These are phyloP conservation scores for Poecilia velifera DNA, from an alignment of 2,797 vertebrate genomes.

Conservation along the genomic window DNA sequence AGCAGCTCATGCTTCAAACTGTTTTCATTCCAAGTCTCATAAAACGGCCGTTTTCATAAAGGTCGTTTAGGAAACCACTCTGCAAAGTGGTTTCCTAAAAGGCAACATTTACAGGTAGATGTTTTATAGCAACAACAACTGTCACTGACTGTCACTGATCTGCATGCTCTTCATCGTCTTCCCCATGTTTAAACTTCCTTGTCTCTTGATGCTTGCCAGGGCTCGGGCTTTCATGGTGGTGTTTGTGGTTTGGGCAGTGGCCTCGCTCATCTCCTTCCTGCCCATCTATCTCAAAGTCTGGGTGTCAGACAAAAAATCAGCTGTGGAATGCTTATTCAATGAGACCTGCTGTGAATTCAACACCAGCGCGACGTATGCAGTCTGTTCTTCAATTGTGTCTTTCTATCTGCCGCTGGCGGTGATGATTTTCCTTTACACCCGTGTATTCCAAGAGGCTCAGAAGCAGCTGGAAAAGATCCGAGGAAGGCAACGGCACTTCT, in stretches of 20 bases:
- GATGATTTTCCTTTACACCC: constrained; percentile 94
- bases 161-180: background rate
- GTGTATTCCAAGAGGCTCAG: constrained; percentile 93
- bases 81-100: background rate
- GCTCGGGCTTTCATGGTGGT: constrained; percentile 88
- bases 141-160: background rate
- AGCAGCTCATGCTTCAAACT: background rate
- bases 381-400: constrained; percentile 93
- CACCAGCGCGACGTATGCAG: constrained; percentile 89
- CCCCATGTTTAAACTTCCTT: background rate
- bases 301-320: constrained; percentile 62
- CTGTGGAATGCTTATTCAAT: constrained; percentile 74
- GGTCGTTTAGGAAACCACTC: background rate
- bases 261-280: constrained; percentile 93
- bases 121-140: background rate
- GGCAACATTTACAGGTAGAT: background rate
- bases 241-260: constrained; percentile 91
- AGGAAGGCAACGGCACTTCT: constrained; percentile 85
- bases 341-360: constrained; percentile 91
- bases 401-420: constrained; percentile 94
- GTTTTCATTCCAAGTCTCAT: background rate
- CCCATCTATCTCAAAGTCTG: constrained; percentile 95
- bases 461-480: constrained; percentile 94
- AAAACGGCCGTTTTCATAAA: background rate
- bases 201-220: constrained; percentile 81